Conservation (phyloP, 2,797 vertebrate species). For the Ctenochaetus hawaiiensis region DNA sequence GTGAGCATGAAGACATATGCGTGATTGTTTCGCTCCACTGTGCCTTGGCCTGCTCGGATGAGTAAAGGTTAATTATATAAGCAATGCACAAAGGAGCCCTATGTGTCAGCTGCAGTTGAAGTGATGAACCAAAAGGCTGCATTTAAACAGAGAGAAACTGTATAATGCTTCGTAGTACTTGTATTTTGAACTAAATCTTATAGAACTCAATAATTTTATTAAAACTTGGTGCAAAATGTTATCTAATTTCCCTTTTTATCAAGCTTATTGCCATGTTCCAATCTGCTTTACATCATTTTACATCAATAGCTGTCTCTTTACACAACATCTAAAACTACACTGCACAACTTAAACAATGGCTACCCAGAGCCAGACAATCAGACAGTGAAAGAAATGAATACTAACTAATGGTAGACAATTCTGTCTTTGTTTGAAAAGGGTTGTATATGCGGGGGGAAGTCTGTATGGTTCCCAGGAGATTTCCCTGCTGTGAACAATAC, state of each 20-base stretch:
- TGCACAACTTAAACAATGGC: slow-evolving; percentile 65
- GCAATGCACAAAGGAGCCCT: slow-evolving; percentile 32
- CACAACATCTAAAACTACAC: slow-evolving; percentile 59
- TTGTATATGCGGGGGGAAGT: slow-evolving; percentile 34
- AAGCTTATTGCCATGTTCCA: slow-evolving; percentile 20
- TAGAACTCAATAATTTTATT: slow-evolving; percentile 7
- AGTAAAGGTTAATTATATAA: slow-evolving; percentile 68
- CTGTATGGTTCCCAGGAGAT: slow-evolving; percentile 72
- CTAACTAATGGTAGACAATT: slow-evolving; percentile 75
- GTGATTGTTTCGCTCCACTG: slow-evolving; percentile 64
- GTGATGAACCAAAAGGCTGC: slow-evolving; percentile 37
- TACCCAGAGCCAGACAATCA: slow-evolving; percentile 59
- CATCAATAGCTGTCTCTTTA: slow-evolving; percentile 68
- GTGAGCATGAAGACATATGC: slow-evolving; percentile 35
- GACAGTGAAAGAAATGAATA: slow-evolving; percentile 74
- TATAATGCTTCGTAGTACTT: slow-evolving; percentile 2
- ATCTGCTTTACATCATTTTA: slow-evolving; percentile 28
- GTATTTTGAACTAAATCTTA: slow-evolving; percentile 3
- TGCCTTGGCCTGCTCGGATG: slow-evolving; percentile 33
- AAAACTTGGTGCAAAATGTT: slow-evolving; percentile 2
- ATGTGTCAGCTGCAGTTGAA: slow-evolving; percentile 36
- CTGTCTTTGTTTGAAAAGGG: slow-evolving; percentile 68
- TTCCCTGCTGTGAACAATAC: slow-evolving; percentile 71
- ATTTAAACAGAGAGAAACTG: background rate
- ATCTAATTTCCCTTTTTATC: slow-evolving; percentile 31